phyloP scores from a whole-genome alignment of 2,797 vertebrate genomes.

The Fistularia tabacaria region DNA sequence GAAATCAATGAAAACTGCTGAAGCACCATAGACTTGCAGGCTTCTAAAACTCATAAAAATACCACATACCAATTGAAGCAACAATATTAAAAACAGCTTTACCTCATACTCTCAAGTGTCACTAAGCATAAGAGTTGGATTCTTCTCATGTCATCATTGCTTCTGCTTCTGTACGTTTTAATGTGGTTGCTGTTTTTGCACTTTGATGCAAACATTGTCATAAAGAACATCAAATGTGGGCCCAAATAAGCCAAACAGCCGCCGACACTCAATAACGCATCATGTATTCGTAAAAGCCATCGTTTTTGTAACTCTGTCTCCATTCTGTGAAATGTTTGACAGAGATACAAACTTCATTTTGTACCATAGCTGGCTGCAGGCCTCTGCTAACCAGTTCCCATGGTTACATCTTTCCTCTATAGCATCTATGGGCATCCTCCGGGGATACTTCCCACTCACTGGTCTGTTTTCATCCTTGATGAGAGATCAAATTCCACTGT shows the following conservation, averaged over 20 bases:
- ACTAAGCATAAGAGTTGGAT: not conserved
- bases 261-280: slow-evolving; percentile 24
- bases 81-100: slow-evolving; percentile 10
- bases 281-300: slow-evolving; percentile 38
- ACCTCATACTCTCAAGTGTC: slow-evolving; percentile 1
- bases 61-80: not conserved
- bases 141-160: slow-evolving; percentile 1
- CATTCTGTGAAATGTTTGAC: slow-evolving; percentile 30
- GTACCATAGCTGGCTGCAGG: slow-evolving; percentile 44
- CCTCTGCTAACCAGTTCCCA: slow-evolving; percentile 67
- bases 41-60: slow-evolving; percentile 18
- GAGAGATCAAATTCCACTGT: slow-evolving; percentile 68
- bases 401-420: slow-evolving; percentile 63
- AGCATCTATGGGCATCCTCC: slow-evolving; percentile 55
- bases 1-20: slow-evolving; percentile 27
- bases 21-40: slow-evolving; percentile 13
- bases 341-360: slow-evolving; percentile 50
- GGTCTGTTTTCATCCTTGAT: slow-evolving; percentile 75
- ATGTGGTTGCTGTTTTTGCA: slow-evolving; percentile 7
- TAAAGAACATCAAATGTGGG: slow-evolving; percentile 8
- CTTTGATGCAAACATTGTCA: slow-evolving; percentile 11
- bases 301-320: slow-evolving; percentile 23
- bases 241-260: slow-evolving; percentile 25
- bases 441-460: slow-evolving; percentile 69
- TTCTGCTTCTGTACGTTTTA: not conserved